Percentiles rank a stretch among this genome's conserved stretches.
These are phyloP conservation scores for Melanchra persicariae DNA, from an alignment of 2,888 invertebrate genomes.

Conservation along the genomic window DNA sequence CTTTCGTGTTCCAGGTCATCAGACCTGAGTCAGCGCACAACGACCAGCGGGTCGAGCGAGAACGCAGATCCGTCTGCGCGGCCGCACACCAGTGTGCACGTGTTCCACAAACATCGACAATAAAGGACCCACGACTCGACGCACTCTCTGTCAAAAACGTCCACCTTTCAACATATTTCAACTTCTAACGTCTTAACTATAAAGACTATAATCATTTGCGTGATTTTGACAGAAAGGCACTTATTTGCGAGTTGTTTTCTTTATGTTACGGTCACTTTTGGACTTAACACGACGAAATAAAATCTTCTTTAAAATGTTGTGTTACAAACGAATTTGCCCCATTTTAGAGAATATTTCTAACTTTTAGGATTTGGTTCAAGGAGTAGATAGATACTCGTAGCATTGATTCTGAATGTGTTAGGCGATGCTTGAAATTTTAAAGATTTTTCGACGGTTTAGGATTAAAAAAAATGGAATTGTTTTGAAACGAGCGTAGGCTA, in stretches of 20 bases:
- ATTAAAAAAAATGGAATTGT: conserved; percentile 33
- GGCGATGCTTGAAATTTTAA: conserved; percentile 34
- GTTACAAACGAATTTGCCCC: conserved; percentile 49
- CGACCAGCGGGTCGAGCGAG: conserved; percentile 83
- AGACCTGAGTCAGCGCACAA: conserved; percentile 79
- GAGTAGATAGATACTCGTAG: no score
- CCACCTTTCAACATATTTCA: conserved; percentile 2
- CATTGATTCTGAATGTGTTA: conserved; percentile 15
- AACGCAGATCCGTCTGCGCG: conserved; percentile 86
- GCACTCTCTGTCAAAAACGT: conserved; percentile 28
- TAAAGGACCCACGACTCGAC: conserved; percentile 9
- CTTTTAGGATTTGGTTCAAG: conserved; percentile 21
- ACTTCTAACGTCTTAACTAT: background rate
- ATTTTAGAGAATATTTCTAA: conserved; percentile 41
- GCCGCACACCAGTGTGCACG: conserved; percentile 86
- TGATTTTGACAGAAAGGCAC: conserved; percentile 13
- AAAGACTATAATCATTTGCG: conserved; percentile 15
- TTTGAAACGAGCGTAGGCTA: conserved; percentile 32
- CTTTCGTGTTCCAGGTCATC: conserved; percentile 74
- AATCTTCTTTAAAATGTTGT: conserved; percentile 14
- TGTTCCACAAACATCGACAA: conserved; percentile 65
- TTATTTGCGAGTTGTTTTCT: conserved; percentile 11
- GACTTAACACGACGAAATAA: conserved; percentile 7
- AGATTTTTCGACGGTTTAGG: conserved; percentile 28
- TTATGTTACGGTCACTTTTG: conserved; percentile 2